Percentiles rank a stretch among this genome's conserved stretches.
phyloP scores from a whole-genome alignment of 1,140 invertebrate genomes.

The Hesperophylax magnus region DNA sequence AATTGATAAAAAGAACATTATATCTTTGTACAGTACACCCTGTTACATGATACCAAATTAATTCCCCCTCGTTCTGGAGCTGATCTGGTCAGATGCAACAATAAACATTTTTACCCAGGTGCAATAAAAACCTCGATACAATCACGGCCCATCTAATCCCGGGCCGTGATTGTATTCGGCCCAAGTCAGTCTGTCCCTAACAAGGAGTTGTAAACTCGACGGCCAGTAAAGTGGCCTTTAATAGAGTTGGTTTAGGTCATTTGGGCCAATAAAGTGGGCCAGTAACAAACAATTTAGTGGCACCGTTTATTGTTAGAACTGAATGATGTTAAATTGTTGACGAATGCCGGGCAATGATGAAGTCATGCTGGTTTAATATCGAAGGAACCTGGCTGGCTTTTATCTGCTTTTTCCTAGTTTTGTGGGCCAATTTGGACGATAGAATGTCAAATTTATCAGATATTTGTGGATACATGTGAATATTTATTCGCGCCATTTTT shows the following conservation, averaged over 20 bases:
- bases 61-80: neutral
- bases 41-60: neutral
- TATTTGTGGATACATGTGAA: no score
- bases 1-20: no score
- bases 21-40: no score
- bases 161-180: neutral
- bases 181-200: neutral
- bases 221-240: conserved; percentile 20
- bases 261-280: conserved; percentile 10
- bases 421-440: no score
- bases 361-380: no score
- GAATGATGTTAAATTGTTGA: neutral
- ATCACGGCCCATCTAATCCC: conserved; percentile 16
- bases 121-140: conserved; percentile 34
- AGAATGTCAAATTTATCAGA: no score
- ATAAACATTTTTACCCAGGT: conserved; percentile 24
- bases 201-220: conserved; percentile 34
- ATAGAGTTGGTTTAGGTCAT: conserved; percentile 39
- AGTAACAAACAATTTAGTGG: conserved; percentile 41
- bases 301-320: neutral
- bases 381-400: no score
- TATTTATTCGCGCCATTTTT: no score
- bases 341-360: no score
- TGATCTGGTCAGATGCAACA: neutral
- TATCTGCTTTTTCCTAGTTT: no score